Conservation (phyloP, 1,140 invertebrate species). For the Eumeta japonica region DNA sequence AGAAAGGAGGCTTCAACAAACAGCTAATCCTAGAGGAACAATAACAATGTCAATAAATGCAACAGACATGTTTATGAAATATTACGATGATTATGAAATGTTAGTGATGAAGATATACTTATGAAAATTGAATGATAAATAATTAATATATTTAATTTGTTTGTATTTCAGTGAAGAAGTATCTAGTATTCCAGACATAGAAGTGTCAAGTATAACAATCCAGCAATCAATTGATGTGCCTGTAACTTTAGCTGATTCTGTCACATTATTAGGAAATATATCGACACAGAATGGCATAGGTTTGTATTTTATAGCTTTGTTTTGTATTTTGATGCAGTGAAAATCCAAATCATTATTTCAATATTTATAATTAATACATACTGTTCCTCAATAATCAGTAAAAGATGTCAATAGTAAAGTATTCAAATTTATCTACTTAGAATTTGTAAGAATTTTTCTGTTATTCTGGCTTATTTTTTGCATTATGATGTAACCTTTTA, state of each 20-base stretch:
- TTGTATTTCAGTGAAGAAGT: slow-evolving; percentile 53
- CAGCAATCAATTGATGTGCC: slow-evolving; percentile 92
- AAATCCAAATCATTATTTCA: background rate
- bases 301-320: slow-evolving; percentile 25
- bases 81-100: slow-evolving; percentile 69
- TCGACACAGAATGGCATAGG: slow-evolving; percentile 85
- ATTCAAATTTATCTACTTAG: no score
- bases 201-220: slow-evolving; percentile 89
- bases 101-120: no score
- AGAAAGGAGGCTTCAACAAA: slow-evolving; percentile 78
- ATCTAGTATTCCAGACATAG: slow-evolving; percentile 70
- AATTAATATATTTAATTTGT: no score
- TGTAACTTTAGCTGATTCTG: slow-evolving; percentile 79
- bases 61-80: slow-evolving; percentile 85
- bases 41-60: slow-evolving; percentile 89
- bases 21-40: slow-evolving; percentile 87
- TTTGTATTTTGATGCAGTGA: background rate
- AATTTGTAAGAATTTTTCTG: no score
- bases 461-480: no score
- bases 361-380: no score
- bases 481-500: no score
- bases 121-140: no score
- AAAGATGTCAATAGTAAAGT: no score
- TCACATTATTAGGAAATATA: slow-evolving; percentile 76
- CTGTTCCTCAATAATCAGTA: no score